Base-by-base conservation (phyloP, 2,113 vertebrate genomes). In the Donacobius atricapilla region DNA sequence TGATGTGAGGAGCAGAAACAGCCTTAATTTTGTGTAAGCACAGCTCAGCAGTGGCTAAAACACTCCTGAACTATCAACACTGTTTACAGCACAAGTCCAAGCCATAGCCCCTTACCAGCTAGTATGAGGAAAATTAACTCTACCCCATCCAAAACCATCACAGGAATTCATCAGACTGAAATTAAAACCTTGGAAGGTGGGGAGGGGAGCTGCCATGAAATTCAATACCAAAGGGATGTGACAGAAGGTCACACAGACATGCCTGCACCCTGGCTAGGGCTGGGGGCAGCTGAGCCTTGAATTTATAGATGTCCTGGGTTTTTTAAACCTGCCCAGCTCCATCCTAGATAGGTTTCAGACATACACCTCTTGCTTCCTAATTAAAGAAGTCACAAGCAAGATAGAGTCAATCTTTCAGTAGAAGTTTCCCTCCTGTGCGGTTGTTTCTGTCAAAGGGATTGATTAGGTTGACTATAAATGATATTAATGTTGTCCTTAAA, bases 401-500 rank as follows among this genome's bases (percentile, higher is more conserved):
- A 61, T 61, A 89, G 90, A 91, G 65, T 25, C 84, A 75, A 27
- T 45, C 78, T 87, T 76, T 44, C 72, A 40, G 86, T 90, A 80
- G 47, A 66, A 70, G 37, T 53, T 94, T 93, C 56, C 56, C n/a
- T 54, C 83, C 87, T 94, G 39, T 75, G 72, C 0, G 0, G 30
- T 84, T 94, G 50, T 77, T 95, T 84, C 77, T 94, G 80, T 91
- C 93, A 81, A 87, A 78, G 31, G 45, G 57, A 71, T 84, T 91
- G 39, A 94, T 91, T 70, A 78, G 64, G 56, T 58, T 44, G 42
- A 66, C 69, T 84, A 51, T 71, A 93, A 94, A 78, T 83, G 8
- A 78, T 95, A 90, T 73, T 89, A 92, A 81, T 68, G 83, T 63
- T 92, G 60, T 78, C 86, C 83, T 95, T 87, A 81, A 93, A 91